Evolutionary conservation across 2,797 vertebrate species (phyloP).

Genomic region (Liparis tanakae): DNA sequence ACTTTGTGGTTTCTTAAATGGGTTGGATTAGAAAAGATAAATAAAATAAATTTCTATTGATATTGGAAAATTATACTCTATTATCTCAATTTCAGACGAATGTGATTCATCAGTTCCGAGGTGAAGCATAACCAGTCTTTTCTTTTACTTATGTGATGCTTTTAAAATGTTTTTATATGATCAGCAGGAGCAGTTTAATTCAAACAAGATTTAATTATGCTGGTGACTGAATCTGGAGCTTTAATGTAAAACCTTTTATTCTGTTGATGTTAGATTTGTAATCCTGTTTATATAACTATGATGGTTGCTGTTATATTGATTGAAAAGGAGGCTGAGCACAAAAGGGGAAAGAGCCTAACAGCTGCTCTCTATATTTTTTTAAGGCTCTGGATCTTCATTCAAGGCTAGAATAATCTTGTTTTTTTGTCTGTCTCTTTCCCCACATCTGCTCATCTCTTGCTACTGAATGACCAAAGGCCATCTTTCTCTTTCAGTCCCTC

Average conservation of each 20-base stretch:
- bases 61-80: not conserved
- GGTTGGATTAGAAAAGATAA: not conserved
- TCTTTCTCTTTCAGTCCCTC: conserved; percentile 40
- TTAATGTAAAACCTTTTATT: not conserved
- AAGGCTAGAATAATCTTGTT: conserved; percentile 58
- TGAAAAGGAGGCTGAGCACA: conserved; percentile 12
- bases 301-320: not conserved
- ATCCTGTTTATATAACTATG: not conserved
- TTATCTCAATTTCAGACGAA: not conserved
- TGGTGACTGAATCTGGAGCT: not conserved
- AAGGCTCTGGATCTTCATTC: conserved; percentile 43
- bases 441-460: conserved; percentile 68
- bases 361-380: conserved; percentile 58
- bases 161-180: not conserved
- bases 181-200: not conserved
- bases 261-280: not conserved
- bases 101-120: not conserved
- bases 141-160: not conserved
- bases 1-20: not conserved
- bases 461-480: conserved; percentile 52
- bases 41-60: not conserved
- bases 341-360: conserved; percentile 31
- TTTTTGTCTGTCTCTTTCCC: conserved; percentile 37
- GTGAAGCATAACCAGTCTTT: not conserved
- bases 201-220: not conserved